These are phyloP conservation scores for Macrotus californicus DNA, from an alignment of 2,113 vertebrate species.

Conservation along the genomic window DNA sequence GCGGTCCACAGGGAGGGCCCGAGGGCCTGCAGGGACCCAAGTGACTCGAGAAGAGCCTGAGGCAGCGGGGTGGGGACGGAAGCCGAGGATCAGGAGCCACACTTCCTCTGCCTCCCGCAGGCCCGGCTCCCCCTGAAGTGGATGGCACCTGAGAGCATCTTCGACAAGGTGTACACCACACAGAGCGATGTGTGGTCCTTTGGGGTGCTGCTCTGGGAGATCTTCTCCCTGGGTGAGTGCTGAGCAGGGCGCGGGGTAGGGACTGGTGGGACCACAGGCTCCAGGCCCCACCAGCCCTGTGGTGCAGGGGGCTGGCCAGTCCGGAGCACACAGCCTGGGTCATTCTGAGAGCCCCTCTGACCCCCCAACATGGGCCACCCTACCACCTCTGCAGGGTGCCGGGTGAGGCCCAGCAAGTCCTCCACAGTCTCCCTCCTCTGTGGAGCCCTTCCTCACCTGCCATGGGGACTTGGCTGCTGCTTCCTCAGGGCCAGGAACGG, in stretches of 20 bases:
- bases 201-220: slow-evolving; percentile 98
- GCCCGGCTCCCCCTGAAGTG: slow-evolving; percentile 97
- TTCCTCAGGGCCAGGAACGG: background rate
- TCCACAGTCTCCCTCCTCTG: background rate
- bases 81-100: background rate
- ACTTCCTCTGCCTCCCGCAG: slow-evolving; percentile 69
- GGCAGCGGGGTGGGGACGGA: background rate
- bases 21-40: background rate
- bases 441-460: background rate
- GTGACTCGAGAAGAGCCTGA: background rate
- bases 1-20: background rate
- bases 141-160: slow-evolving; percentile 99
- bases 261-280: background rate
- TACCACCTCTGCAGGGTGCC: background rate
- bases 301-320: background rate
- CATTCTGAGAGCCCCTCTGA: background rate
- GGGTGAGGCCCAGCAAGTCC: background rate
- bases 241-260: background rate
- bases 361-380: too few species aligned
- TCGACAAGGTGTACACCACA: slow-evolving; percentile 97
- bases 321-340: background rate
- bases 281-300: fast-evolving
- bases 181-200: slow-evolving; percentile 99
- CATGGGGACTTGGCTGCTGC: background rate
- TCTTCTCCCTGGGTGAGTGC: slow-evolving; percentile 94